These are phyloP conservation scores for Acanthiza pusilla DNA, from an alignment of 2,797 vertebrate species.

Conservation along the genomic window DNA sequence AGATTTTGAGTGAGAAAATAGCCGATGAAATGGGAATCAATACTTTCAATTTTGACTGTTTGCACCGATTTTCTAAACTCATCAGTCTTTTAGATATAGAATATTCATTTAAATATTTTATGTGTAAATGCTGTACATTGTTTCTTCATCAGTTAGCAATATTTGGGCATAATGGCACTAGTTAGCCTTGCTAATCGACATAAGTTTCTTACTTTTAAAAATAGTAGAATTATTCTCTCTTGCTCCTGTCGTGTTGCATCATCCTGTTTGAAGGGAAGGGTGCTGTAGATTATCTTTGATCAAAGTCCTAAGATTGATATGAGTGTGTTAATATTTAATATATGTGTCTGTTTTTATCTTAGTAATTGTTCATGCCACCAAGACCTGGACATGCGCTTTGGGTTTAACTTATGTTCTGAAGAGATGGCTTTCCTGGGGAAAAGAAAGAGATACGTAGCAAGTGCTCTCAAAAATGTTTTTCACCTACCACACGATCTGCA, in stretches of 20 bases:
- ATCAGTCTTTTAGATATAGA: not conserved
- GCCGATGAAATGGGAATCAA: not conserved
- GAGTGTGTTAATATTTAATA: not conserved
- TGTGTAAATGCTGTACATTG: not conserved
- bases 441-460: slow-evolving; percentile 72
- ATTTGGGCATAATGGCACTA: not conserved
- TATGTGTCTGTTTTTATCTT: not conserved
- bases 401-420: slow-evolving; percentile 75
- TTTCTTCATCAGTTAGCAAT: not conserved
- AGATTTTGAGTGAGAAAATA: not conserved
- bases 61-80: not conserved
- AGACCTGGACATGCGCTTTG: slow-evolving; percentile 78
- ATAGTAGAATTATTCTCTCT: not conserved
- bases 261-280: not conserved
- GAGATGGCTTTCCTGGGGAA: slow-evolving; percentile 80
- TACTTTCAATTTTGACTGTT: not conserved
- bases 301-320: not conserved
- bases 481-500: slow-evolving; percentile 70
- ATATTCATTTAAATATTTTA: not conserved
- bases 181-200: not conserved
- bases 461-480: slow-evolving; percentile 76
- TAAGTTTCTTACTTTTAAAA: not conserved
- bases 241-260: not conserved
- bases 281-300: not conserved
- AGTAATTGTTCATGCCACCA: slow-evolving; percentile 55